Evolutionary conservation across 2,797 vertebrate species (phyloP).

Genomic region (Tragelaphus oryx): DNA sequence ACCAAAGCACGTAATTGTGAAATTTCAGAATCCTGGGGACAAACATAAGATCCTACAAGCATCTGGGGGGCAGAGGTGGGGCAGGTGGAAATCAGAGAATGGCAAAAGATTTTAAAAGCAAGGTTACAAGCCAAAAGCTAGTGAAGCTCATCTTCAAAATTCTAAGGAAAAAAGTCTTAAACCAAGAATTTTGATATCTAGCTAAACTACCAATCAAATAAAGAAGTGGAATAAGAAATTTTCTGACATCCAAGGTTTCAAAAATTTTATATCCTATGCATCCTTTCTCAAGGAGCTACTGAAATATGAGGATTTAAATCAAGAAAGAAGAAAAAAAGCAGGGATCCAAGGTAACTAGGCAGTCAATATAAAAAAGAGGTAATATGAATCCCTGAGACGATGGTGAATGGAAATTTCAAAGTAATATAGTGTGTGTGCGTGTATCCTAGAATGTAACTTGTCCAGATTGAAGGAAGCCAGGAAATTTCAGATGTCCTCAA

Average conservation of each 20-base stretch:
- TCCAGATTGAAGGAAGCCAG: background rate
- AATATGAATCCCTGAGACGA: background rate
- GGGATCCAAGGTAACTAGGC: background rate
- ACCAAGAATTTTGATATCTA: slow-evolving; percentile 14
- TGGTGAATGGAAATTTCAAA: background rate
- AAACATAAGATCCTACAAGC: background rate
- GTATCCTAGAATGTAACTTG: background rate
- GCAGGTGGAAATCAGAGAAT: background rate
- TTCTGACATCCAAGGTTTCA: background rate
- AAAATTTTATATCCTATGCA: background rate
- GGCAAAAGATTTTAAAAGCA: background rate
- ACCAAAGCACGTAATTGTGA: background rate
- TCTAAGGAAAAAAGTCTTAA: background rate
- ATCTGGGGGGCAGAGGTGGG: background rate
- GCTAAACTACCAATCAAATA: background rate
- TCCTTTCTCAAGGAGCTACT: background rate
- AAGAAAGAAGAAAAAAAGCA: slow-evolving; percentile 17
- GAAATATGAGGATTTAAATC: background rate
- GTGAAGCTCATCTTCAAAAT: background rate
- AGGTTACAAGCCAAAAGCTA: background rate
- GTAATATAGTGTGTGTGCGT: background rate
- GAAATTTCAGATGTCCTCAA: slow-evolving; percentile 36
- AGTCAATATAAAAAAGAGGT: background rate
- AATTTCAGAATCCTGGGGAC: background rate
- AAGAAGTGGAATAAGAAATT: slow-evolving; percentile 20